A percentile compares a stretch with the other conserved stretches of the same genome.
Evolutionary conservation across 2,113 vertebrate genomes (phyloP).

Genomic region (Bos javanicus): DNA sequence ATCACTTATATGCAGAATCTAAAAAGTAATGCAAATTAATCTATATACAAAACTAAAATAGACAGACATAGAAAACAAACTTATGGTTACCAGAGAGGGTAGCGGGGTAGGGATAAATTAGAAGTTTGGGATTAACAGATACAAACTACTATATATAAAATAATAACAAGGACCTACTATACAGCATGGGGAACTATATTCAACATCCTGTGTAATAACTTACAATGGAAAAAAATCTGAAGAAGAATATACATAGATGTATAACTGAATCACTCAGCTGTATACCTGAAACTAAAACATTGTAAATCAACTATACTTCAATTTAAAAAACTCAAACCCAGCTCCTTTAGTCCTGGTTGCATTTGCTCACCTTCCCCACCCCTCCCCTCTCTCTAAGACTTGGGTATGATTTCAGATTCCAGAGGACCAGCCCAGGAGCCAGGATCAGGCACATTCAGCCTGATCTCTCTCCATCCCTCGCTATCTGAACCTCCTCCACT

Average conservation of each 20-base stretch:
- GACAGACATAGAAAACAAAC: background rate
- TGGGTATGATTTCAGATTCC: background rate
- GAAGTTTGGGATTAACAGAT: background rate
- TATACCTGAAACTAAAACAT: background rate
- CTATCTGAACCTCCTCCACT: background rate
- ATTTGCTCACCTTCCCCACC: background rate
- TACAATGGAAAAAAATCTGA: background rate
- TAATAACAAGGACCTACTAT: background rate
- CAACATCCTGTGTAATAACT: background rate
- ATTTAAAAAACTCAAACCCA: background rate
- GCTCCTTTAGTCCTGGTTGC: background rate
- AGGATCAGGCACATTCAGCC: background rate
- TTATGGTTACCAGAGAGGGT: background rate
- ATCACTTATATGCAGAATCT: background rate
- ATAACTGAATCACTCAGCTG: background rate
- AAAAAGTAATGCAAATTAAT: background rate
- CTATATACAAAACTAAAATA: background rate
- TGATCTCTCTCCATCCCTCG: background rate
- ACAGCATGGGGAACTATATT: background rate
- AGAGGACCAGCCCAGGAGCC: background rate
- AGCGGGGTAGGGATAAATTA: background rate
- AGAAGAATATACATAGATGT: background rate
- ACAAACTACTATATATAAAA: background rate
- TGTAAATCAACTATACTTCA: background rate
- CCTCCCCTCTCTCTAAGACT: background rate